These are phyloP conservation scores for Aegithalos caudatus DNA, from an alignment of 2,113 vertebrate genomes.

Conservation along the genomic window DNA sequence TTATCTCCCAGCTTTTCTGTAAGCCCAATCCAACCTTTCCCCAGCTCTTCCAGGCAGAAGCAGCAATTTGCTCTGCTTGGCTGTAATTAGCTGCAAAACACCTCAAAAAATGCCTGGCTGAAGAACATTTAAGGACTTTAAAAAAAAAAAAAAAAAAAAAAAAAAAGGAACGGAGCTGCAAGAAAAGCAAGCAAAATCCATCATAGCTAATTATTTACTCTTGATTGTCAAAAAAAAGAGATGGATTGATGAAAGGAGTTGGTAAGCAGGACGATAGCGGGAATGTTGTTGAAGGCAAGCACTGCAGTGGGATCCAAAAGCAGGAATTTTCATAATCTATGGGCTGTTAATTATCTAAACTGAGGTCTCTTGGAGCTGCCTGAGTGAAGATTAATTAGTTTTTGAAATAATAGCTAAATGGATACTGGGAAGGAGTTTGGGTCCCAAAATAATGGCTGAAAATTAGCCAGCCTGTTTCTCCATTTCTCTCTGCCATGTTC, in stretches of 20 bases:
- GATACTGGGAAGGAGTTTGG: conserved; percentile 58
- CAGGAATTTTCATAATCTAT: conserved; percentile 66
- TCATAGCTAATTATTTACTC: conserved; percentile 75
- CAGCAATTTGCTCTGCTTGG: not conserved
- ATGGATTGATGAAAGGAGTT: conserved; percentile 57
- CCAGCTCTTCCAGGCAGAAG: not conserved
- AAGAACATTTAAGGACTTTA: not conserved
- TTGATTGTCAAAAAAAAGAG: conserved; percentile 67
- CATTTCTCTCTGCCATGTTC: conserved; percentile 54
- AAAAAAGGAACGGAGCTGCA: not conserved
- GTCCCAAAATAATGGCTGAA: conserved; percentile 68
- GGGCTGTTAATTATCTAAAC: conserved; percentile 76
- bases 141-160: not conserved
- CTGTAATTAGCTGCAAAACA: conserved; percentile 19
- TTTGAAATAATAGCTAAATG: conserved; percentile 76
- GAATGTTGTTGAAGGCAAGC: conserved; percentile 48
- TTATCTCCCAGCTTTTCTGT: not conserved
- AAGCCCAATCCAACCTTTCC: not conserved
- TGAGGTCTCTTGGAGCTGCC: conserved; percentile 65
- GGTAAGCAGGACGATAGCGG: not conserved
- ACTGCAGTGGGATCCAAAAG: conserved; percentile 49
- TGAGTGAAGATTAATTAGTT: conserved; percentile 78
- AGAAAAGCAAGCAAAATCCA: conserved; percentile 64
- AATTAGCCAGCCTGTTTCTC: conserved; percentile 68
- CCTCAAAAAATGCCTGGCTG: not conserved